Base-by-base conservation (phyloP, 2,888 invertebrate genomes). In the Idaea dimidiata region DNA sequence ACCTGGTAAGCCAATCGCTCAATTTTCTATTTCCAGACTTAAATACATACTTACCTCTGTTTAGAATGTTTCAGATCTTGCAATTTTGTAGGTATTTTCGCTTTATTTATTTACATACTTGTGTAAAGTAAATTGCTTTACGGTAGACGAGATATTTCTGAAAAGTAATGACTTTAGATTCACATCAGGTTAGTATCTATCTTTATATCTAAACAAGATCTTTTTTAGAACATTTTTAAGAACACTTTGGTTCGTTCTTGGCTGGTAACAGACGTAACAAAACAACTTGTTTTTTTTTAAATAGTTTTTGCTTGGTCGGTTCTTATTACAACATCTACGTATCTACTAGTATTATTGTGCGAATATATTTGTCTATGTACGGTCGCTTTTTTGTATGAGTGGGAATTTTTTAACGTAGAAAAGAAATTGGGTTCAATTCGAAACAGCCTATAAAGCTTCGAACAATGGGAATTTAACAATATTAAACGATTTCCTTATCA, bases 361-460 rank as follows among this genome's bases (percentile, higher is more conserved):
- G 1, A 24, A 43, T 43, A 5, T 33, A 43, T 43, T 43, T 43
- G 43, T 43, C 8, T 43, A 10, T 43, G 64, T 60, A 60, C 63
- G 68, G 66, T 68, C 64, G 66, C 61, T 66, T 66, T 6, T 43
- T 43, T 43, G 43, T 14, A 3, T 14, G 43, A 43, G 10, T 43
- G 14, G 43, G 10, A 0, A 43, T 10, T 43, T 43, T 43, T 43
- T 10, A 14, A 14, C 10, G 3, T 3, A 43, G 43, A 43, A 43
- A 43, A 43, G n/a, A n/a, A 43, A 43, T 0, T 4, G 8, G 10
- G 6, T 43, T 43, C 14, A 8, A 43, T 14, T 3, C 10, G 43
- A 43, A 1, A 14, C 24, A 24, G 24, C 24, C 24, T 24, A 43
- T 14, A 14, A 43, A 43, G 43, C 10, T 43, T 24, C 24, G 24